Conservation (phyloP, 2,797 vertebrate species). For the Amphiprion clarkii region DNA sequence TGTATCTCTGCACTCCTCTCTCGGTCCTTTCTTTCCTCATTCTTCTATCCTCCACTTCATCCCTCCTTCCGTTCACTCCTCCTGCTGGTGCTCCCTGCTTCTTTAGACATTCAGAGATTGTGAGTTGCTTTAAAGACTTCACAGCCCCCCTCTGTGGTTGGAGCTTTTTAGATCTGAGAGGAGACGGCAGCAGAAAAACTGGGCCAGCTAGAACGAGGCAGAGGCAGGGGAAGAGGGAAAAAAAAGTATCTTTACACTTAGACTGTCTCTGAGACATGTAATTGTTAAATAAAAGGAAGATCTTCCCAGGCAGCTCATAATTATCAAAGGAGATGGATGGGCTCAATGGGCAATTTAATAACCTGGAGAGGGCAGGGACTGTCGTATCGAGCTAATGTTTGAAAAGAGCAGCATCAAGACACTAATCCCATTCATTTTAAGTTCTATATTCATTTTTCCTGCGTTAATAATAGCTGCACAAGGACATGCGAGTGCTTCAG, state of each 20-base stretch:
- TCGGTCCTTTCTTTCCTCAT: constrained; percentile 22
- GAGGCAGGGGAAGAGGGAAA: constrained; percentile 16
- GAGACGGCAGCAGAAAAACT: constrained; percentile 64
- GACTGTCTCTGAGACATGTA: constrained; percentile 60
- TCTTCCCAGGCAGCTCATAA: constrained; percentile 67
- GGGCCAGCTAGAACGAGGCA: constrained; percentile 69
- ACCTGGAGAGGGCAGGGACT: constrained; percentile 65
- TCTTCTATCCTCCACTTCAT: constrained; percentile 35
- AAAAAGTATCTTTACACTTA: constrained; percentile 64
- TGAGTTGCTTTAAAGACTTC: constrained; percentile 62
- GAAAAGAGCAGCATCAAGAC: constrained; percentile 68
- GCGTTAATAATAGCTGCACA: constrained; percentile 68
- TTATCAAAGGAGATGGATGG: constrained; percentile 72
- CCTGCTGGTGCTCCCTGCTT: constrained; percentile 48
- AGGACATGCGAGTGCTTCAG: constrained; percentile 44
- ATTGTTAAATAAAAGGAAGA: constrained; percentile 75
- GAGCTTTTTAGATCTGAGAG: constrained; percentile 70
- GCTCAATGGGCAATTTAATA: constrained; percentile 71
- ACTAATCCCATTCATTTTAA: constrained; percentile 68
- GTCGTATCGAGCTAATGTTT: constrained; percentile 66
- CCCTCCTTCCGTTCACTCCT: constrained; percentile 47
- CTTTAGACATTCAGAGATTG: constrained; percentile 57
- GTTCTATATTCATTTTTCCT: constrained; percentile 62
- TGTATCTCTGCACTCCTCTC: constrained; percentile 39
- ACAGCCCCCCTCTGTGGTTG: constrained; percentile 34